Conservation (phyloP, 2,888 invertebrate genomes). For the Watsonalla cultraria region DNA sequence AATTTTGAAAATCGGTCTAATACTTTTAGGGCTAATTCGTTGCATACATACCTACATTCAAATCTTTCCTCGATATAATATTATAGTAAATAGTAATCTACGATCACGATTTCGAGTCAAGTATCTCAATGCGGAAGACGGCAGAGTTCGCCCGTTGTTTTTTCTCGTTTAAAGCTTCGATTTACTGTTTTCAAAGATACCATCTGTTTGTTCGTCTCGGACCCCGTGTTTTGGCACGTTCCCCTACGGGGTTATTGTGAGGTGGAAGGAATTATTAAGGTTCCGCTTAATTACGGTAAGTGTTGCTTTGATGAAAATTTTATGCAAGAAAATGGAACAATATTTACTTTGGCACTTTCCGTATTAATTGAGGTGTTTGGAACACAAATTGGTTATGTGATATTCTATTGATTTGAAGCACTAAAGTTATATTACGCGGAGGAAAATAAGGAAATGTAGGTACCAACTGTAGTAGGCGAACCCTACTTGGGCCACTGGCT, state of each 20-base stretch:
- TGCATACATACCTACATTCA: too few relatives aligned
- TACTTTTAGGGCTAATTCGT: too few relatives aligned
- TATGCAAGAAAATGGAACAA: neutral
- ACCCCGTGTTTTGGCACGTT: neutral
- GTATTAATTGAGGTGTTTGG: neutral
- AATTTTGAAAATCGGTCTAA: too few relatives aligned
- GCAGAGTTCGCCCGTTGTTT: neutral
- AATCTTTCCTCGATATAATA: too few relatives aligned
- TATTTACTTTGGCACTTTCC: neutral
- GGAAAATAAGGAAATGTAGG: too few relatives aligned
- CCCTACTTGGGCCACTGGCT: too few relatives aligned
- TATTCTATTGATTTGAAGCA: too few relatives aligned
- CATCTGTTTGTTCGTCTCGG: neutral
- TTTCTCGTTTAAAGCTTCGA: neutral
- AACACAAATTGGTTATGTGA: neutral
- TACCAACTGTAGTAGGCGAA: too few relatives aligned
- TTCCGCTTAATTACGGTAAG: neutral
- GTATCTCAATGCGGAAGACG: neutral
- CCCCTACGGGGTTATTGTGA: neutral
- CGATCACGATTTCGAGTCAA: neutral
- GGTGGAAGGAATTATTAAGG: neutral
- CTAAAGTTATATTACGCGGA: too few relatives aligned
- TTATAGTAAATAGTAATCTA: neutral
- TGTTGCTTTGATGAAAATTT: neutral
- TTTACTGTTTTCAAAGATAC: neutral